phyloP scores from a whole-genome alignment of 1,140 invertebrate genomes.

The Heliconius congener region DNA sequence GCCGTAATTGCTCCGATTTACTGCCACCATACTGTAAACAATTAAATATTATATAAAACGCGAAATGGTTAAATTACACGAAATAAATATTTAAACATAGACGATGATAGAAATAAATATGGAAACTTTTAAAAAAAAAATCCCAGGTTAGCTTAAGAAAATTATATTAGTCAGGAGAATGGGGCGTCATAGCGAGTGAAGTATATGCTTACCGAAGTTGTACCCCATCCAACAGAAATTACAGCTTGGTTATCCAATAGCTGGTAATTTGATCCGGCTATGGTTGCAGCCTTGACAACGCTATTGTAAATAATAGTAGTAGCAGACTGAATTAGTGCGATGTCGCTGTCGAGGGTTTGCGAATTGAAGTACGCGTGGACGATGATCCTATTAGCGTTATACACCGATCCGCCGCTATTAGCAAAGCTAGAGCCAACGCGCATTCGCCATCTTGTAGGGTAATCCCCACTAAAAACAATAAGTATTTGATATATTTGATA shows the following conservation, averaged over 20 bases:
- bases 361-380: conserved; percentile 82
- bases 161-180: too few relatives aligned
- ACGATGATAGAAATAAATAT: too few relatives aligned
- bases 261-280: conserved; percentile 52
- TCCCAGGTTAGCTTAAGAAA: too few relatives aligned
- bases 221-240: conserved; percentile 58
- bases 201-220: conserved; percentile 42
- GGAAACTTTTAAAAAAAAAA: too few relatives aligned
- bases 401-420: conserved; percentile 49
- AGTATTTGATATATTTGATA: neutral
- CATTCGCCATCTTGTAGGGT: conserved; percentile 46
- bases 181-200: neutral
- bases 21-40: conserved; percentile 48
- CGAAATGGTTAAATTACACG: too few relatives aligned
- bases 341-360: conserved; percentile 82
- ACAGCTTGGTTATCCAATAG: conserved; percentile 50
- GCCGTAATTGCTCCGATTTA: conserved; percentile 54
- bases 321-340: conserved; percentile 84
- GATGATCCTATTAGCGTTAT: conserved; percentile 47
- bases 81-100: too few relatives aligned
- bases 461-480: conserved; percentile 44
- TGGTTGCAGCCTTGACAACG: conserved; percentile 41
- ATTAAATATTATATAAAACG: neutral
- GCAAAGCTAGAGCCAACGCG: conserved; percentile 52
- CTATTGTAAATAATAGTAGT: conserved; percentile 68